A percentile compares a stretch with the other conserved stretches of the same genome.
These are phyloP conservation scores for Willowsia nigromaculata DNA, from an alignment of 2,888 invertebrate species.

Conservation along the genomic window DNA sequence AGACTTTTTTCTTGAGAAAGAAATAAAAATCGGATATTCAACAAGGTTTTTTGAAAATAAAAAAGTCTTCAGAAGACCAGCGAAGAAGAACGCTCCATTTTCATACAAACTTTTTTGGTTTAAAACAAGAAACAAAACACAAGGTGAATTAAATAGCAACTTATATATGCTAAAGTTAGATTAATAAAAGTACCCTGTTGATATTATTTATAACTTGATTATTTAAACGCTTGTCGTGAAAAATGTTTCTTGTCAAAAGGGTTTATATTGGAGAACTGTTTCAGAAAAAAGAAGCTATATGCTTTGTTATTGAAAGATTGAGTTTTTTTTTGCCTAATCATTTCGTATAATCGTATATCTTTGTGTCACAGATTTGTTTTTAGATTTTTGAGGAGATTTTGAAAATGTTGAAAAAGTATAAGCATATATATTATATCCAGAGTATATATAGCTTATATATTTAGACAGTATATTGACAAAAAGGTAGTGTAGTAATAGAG, in stretches of 20 bases:
- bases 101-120: too few species aligned
- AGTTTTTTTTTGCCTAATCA: neutral
- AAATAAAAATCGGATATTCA: neutral
- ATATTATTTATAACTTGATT: neutral
- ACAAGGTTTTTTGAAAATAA: neutral
- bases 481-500: slow-evolving; percentile 4
- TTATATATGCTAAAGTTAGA: neutral
- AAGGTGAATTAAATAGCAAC: neutral
- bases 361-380: slow-evolving; percentile 40
- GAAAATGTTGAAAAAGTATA: neutral
- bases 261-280: neutral
- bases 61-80: too few species aligned
- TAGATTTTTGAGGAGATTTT: neutral
- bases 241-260: neutral
- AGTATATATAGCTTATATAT: neutral
- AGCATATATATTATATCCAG: neutral
- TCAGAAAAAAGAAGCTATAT: neutral
- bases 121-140: too few species aligned
- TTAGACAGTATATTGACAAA: neutral
- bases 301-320: neutral
- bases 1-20: neutral
- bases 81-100: too few species aligned
- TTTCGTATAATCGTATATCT: slow-evolving; percentile 30
- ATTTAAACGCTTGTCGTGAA: neutral
- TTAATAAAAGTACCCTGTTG: slow-evolving; percentile 4